Percentiles rank a stretch among this genome's conserved stretches.
These are phyloP conservation scores for Drosophila tropicalis DNA, from an alignment of 1,140 invertebrate genomes.

Conservation along the genomic window DNA sequence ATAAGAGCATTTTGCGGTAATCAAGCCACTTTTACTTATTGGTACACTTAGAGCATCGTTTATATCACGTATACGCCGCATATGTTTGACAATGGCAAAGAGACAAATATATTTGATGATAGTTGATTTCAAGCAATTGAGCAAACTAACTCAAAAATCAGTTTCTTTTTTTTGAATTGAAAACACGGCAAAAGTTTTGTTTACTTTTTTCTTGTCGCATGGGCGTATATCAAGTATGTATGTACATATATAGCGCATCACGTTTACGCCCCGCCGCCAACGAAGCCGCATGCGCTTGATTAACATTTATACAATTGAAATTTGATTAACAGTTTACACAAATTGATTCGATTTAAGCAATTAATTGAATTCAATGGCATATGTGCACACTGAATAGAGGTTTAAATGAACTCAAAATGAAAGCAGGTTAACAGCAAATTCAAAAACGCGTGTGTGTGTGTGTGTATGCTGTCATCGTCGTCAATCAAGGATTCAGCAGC, in stretches of 20 bases:
- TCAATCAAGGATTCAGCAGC: background rate
- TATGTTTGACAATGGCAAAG: no score
- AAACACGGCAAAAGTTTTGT: background rate
- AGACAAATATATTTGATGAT: no score
- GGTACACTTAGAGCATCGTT: no score
- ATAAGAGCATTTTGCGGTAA: no score
- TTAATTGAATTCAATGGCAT: constrained; percentile 20
- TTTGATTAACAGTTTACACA: constrained; percentile 21
- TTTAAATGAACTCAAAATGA: constrained; percentile 16
- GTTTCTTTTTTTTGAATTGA: background rate
- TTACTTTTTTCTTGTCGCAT: background rate
- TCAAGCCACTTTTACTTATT: no score
- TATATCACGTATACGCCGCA: no score
- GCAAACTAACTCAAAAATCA: background rate
- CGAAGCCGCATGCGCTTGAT: background rate
- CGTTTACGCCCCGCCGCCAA: constrained; percentile 7
- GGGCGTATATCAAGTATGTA: no score
- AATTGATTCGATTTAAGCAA: constrained; percentile 19
- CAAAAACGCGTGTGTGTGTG: background rate
- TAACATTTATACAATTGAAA: constrained; percentile 17
- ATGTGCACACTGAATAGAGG: constrained; percentile 11
- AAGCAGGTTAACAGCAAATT: constrained; percentile 7
- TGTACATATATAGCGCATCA: background rate
- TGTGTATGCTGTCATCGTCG: background rate
- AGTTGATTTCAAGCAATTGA: background rate